These are phyloP conservation scores for Hassar affinis DNA, from an alignment of 2,113 vertebrate species.

Conservation along the genomic window DNA sequence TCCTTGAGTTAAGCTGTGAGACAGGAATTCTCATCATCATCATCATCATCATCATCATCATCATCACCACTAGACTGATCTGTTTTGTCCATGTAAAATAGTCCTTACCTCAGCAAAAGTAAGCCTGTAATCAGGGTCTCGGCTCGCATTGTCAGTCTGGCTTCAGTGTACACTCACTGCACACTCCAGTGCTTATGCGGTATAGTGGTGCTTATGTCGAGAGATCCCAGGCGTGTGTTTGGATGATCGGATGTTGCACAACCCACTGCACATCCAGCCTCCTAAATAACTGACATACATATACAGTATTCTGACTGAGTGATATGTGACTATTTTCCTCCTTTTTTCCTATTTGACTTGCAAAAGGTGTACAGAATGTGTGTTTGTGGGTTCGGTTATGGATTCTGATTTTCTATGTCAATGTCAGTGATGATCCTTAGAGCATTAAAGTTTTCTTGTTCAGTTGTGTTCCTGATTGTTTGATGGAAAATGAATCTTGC, in stretches of 20 bases:
- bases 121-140: conserved; percentile 33
- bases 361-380: neutral
- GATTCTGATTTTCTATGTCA: neutral
- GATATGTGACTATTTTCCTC: neutral
- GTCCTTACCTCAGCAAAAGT: conserved; percentile 48
- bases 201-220: neutral
- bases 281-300: neutral
- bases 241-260: neutral
- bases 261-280: neutral
- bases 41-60: too few species aligned
- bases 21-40: neutral
- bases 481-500: neutral
- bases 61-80: too few species aligned
- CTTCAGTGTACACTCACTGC: neutral
- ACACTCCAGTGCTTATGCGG: neutral
- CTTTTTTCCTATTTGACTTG: neutral
- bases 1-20: conserved; percentile 37
- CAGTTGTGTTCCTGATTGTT: neutral
- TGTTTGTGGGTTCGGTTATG: neutral
- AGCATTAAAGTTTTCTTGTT: neutral
- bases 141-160: conserved; percentile 29
- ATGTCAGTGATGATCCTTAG: neutral
- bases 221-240: conserved; percentile 20
- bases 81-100: neutral
- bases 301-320: neutral